Conservation (phyloP, 2,888 invertebrate genomes). For the Ectemnius lituratus region DNA sequence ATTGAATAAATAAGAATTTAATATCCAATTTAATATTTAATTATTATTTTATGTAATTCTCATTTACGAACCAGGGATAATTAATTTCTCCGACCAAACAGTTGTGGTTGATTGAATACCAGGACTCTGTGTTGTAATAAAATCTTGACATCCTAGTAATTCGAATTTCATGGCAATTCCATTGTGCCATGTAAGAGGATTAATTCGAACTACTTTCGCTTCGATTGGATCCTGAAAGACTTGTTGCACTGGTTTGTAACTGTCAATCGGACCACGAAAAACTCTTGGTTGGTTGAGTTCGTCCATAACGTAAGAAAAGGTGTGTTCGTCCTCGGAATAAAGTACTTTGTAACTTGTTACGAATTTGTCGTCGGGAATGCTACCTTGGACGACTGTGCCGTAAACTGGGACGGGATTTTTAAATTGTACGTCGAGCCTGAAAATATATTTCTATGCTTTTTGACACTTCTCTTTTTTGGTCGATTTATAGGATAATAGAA, state of each 20-base stretch:
- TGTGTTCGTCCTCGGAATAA: slow-evolving; percentile 84
- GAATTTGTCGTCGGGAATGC: slow-evolving; percentile 84
- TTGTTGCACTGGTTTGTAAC: slow-evolving; percentile 80
- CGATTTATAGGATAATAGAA: no score
- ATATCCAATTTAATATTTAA: no score
- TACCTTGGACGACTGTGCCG: slow-evolving; percentile 87
- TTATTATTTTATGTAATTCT: background rate
- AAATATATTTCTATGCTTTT: no score
- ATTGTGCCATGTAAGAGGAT: slow-evolving; percentile 87
- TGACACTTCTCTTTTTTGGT: no score
- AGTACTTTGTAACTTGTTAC: slow-evolving; percentile 88
- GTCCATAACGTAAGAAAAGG: slow-evolving; percentile 82
- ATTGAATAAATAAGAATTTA: no score
- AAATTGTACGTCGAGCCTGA: slow-evolving; percentile 83
- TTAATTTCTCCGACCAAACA: slow-evolving; percentile 30
- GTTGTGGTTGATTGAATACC: slow-evolving; percentile 22
- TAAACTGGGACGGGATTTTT: slow-evolving; percentile 84
- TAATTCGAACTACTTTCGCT: slow-evolving; percentile 85
- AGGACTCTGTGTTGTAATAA: slow-evolving; percentile 13
- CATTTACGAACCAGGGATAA: slow-evolving; percentile 38
- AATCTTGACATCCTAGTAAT: slow-evolving; percentile 84
- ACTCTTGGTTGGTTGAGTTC: slow-evolving; percentile 80
- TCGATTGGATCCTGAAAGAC: slow-evolving; percentile 87
- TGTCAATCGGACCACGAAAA: slow-evolving; percentile 84
- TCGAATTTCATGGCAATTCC: slow-evolving; percentile 85